Conservation (phyloP, 2,113 vertebrate genomes). For the Calidris pygmaea region DNA sequence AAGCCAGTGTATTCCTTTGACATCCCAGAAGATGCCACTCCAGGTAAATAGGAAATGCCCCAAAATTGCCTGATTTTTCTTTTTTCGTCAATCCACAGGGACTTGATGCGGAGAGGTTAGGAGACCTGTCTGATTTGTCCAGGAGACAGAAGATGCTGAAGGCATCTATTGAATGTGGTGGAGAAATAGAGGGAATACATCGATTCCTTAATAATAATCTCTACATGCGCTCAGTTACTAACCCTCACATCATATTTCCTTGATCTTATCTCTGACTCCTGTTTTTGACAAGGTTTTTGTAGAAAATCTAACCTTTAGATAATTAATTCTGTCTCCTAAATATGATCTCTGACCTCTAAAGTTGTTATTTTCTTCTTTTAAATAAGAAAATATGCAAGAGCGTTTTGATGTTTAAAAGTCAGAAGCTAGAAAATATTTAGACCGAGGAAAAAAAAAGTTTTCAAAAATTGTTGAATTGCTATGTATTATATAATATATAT, state of each 20-base stretch:
- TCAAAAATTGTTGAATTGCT: background rate
- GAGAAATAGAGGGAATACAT: background rate
- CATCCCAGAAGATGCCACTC: constrained; percentile 86
- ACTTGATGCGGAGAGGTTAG: background rate
- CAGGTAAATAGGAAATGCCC: constrained; percentile 76
- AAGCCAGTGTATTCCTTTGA: constrained; percentile 91
- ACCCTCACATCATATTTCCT: background rate
- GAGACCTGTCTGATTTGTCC: background rate
- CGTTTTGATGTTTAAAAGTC: background rate
- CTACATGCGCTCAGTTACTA: fast-evolving
- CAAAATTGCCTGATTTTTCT: background rate
- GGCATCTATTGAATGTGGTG: fast-evolving
- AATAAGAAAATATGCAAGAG: background rate
- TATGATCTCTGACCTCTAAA: background rate
- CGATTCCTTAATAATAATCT: background rate
- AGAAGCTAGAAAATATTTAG: background rate
- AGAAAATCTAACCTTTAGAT: background rate
- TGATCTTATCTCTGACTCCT: background rate
- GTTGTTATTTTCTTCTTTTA: background rate
- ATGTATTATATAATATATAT: too few species aligned
- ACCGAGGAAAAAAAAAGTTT: background rate
- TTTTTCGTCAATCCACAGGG: background rate
- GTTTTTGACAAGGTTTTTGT: background rate
- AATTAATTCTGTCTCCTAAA: background rate
- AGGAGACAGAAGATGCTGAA: background rate